Base-by-base conservation (phyloP, 2,113 vertebrate genomes). In the Rafetus swinhoei region DNA sequence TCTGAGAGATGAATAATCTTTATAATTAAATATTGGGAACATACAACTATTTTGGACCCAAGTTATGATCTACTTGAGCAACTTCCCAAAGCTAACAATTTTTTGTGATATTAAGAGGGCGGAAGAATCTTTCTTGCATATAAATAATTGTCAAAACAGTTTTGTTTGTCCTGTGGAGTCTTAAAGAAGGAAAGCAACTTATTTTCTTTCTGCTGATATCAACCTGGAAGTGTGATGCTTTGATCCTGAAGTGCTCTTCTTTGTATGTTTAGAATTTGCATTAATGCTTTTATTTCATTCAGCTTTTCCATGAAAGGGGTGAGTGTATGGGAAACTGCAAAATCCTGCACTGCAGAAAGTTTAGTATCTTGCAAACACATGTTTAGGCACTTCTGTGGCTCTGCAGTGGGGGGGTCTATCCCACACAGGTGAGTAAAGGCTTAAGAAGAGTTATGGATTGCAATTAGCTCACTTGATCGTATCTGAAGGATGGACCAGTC, bases 151-250 rank as follows among this genome's bases (percentile, higher is more conserved):
- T 84, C 53, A 77, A 24, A 52, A 3, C 2, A 62, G 85, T 82
- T 56, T 83, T 45, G 4, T 0, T 77, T 60, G 1, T 85, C 8
- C 10, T 77, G 18, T 59, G 65, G 76, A 52, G 25, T 4, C 4
- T 2, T 56, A 57, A 39, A 62, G 81, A 69, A 94, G 77, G 54
- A 76, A 86, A 95, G 76, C 11, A 77, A 60, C 4, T 50, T 86
- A 0, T 6, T 8, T 39, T 29, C 3, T 25, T 2, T n/a, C 22
- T 79, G 27, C 2, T 57, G 32, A 69, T 8, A 80, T 32, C 5
- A 62, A 52, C 82, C 1, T 15, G 14, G 76, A 24, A 82, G 53
- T 0, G 0, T 0, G 32, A 0, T 3, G 13, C 50, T 16, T 29
- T 21, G 6, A 3, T 18, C 56, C 27, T 24, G 25, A 13, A 45